Conservation (phyloP, 2,888 invertebrate species). For the Anticlea derivata region DNA sequence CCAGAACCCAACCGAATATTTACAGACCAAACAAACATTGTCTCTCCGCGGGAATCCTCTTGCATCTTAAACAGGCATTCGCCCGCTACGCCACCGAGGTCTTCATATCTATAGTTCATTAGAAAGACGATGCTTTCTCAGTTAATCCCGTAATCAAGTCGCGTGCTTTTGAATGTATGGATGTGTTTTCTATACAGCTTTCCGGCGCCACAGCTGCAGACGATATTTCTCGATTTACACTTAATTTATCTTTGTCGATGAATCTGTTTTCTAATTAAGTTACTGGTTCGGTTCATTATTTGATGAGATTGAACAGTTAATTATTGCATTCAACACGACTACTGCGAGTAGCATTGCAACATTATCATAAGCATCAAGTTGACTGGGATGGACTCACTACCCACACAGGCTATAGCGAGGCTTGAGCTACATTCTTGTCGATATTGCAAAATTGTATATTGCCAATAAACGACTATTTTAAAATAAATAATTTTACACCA, state of each 20-base stretch:
- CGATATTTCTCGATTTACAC: constrained; percentile 4
- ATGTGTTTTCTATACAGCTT: constrained; percentile 21
- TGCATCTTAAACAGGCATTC: too few species aligned
- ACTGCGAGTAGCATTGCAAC: too few species aligned
- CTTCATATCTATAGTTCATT: neutral
- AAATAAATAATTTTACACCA: too few species aligned
- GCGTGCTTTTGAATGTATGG: constrained; percentile 19
- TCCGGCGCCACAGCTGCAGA: constrained; percentile 15
- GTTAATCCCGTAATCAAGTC: constrained; percentile 13
- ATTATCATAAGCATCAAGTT: too few species aligned
- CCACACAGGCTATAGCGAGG: too few species aligned
- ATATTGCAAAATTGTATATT: too few species aligned
- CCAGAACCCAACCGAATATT: too few species aligned
- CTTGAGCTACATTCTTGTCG: neutral
- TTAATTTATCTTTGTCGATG: neutral
- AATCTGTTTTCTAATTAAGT: constrained; percentile 1
- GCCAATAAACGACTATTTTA: too few species aligned
- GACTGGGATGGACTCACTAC: too few species aligned
- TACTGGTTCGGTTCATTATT: neutral
- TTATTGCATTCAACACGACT: neutral
- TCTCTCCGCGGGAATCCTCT: too few species aligned
- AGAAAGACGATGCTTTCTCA: constrained; percentile 5
- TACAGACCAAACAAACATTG: too few species aligned
- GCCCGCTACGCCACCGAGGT: too few species aligned
- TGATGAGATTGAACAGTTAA: neutral